A percentile compares a stretch with the other conserved stretches of the same genome.
phyloP scores from a whole-genome alignment of 2,113 vertebrate species.

The Apteryx owenii region DNA sequence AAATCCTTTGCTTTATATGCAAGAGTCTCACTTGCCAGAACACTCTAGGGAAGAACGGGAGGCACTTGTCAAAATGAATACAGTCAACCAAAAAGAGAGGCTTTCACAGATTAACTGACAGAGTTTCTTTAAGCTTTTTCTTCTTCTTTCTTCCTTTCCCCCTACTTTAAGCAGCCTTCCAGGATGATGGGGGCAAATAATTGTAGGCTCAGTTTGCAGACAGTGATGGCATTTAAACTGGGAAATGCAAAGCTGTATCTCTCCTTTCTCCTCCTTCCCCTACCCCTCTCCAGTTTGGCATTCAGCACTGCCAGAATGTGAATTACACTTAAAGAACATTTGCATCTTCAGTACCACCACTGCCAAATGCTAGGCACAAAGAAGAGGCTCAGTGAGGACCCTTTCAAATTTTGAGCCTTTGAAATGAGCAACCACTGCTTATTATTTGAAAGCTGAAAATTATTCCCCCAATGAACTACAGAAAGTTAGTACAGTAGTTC shows the following conservation, averaged over 20 bases:
- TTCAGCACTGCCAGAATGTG: accelerated
- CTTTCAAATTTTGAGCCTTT: too few species aligned
- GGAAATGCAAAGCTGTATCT: accelerated
- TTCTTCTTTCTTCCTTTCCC: neutral
- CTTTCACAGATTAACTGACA: neutral
- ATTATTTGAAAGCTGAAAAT: accelerated
- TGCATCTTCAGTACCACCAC: accelerated
- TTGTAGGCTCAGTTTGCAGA: neutral
- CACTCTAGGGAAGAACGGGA: slow-evolving; percentile 17
- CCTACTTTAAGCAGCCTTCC: neutral
- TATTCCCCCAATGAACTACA: accelerated
- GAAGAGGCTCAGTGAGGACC: neutral
- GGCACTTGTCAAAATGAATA: slow-evolving; percentile 14
- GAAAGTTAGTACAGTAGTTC: too few species aligned
- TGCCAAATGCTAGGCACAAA: neutral
- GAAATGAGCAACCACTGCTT: neutral
- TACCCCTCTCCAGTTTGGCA: neutral
- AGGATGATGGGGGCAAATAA: accelerated
- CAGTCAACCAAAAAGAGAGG: neutral
- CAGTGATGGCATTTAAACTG: accelerated
- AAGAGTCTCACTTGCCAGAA: slow-evolving; percentile 16
- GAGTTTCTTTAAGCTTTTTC: neutral
- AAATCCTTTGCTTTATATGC: slow-evolving; percentile 12
- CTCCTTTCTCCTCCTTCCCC: neutral
- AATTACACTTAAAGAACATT: accelerated